Evolutionary conservation across 2,797 vertebrate genomes (phyloP).

Genomic region (Muscicapa comitata): DNA sequence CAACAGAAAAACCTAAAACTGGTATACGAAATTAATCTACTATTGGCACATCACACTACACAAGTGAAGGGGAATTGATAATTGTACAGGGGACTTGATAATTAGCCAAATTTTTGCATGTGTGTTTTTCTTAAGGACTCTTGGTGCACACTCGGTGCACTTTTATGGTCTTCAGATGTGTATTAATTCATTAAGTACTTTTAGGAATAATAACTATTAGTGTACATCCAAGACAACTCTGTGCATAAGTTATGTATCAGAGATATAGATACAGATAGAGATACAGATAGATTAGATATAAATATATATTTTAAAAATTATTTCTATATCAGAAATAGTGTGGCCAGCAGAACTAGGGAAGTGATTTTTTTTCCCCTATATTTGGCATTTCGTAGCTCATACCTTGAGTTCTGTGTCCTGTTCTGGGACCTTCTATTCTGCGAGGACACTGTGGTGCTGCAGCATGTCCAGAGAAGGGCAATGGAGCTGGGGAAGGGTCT

Average conservation of each 20-base stretch:
- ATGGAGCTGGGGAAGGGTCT: not conserved
- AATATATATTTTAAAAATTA: too few species aligned
- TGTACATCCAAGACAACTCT: not conserved
- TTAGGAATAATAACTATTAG: not conserved
- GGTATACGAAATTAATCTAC: not conserved
- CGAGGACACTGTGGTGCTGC: not conserved
- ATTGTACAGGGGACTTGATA: not conserved
- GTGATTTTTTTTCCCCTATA: not conserved
- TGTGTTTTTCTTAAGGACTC: not conserved
- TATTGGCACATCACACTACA: not conserved
- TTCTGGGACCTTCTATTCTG: not conserved
- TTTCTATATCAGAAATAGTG: not conserved
- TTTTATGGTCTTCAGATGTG: not conserved
- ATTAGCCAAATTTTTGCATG: not conserved
- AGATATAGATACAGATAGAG: not conserved
- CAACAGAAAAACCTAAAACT: not conserved
- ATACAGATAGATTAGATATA: not conserved
- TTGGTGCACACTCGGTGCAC: not conserved
- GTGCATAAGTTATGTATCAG: not conserved
- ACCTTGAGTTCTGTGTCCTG: not conserved
- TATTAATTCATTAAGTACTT: not conserved
- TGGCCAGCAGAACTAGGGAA: not conserved
- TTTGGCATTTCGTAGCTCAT: not conserved
- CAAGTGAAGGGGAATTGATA: not conserved
- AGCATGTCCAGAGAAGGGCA: not conserved